A percentile compares a stretch with the other conserved stretches of the same genome.
phyloP scores from a whole-genome alignment of 2,888 invertebrate species.

The Siphonodentalium dalli region DNA sequence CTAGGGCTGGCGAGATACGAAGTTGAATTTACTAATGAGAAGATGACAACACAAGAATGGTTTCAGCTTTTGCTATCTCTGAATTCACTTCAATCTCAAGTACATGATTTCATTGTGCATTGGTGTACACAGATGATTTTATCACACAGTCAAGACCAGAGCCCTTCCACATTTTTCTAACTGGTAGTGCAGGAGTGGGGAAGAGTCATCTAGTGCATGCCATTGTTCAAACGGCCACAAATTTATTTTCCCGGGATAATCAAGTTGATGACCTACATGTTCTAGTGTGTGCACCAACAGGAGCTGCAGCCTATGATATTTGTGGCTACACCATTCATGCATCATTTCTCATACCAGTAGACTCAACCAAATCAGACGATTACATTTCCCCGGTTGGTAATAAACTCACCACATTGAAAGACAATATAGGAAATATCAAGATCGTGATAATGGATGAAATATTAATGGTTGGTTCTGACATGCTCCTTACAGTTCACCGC shows the following conservation, averaged over 20 bases:
- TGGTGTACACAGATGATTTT: conserved; percentile 26
- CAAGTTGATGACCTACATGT: conserved; percentile 23
- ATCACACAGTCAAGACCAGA: conserved; percentile 20
- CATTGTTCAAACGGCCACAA: conserved; percentile 24
- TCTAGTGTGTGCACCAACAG: conserved; percentile 33
- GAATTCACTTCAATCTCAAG: conserved; percentile 18
- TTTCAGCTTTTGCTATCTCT: conserved; percentile 18
- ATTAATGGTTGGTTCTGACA: conserved; percentile 25
- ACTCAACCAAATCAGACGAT: conserved; percentile 14
- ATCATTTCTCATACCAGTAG: conserved; percentile 16
- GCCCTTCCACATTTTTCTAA: conserved; percentile 30
- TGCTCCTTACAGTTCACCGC: conserved; percentile 27
- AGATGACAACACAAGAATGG: conserved; percentile 21
- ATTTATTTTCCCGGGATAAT: conserved; percentile 13
- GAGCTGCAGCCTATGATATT: conserved; percentile 31
- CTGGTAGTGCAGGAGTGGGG: conserved; percentile 32
- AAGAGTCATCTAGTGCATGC: conserved; percentile 30
- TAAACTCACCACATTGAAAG: conserved; percentile 19
- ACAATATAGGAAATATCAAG: conserved; percentile 15
- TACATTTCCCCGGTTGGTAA: conserved; percentile 21
- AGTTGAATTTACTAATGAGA: conserved; percentile 13
- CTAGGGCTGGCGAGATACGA: conserved; percentile 11
- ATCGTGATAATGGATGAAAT: conserved; percentile 25
- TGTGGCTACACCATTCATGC: conserved; percentile 22
- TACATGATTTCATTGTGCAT: conserved; percentile 27